Conservation (phyloP, 2,888 invertebrate genomes). For the Cantharis nigra region DNA sequence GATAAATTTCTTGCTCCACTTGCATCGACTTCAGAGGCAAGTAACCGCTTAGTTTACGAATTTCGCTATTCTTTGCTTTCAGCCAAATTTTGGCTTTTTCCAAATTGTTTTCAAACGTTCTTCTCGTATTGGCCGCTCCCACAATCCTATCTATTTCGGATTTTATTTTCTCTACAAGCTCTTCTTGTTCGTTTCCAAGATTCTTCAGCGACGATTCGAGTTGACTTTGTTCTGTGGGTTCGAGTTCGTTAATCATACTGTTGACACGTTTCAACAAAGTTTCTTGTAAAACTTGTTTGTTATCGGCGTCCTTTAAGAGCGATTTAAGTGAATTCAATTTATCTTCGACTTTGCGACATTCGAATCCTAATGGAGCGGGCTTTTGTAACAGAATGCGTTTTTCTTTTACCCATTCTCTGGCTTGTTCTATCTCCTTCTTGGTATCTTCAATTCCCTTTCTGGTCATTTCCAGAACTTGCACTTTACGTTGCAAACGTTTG, state of each 20-base stretch:
- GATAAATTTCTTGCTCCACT: conserved; percentile 80
- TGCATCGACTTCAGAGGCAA: conserved; percentile 79
- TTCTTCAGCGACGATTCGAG: conserved; percentile 74
- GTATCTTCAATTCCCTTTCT: conserved; percentile 83
- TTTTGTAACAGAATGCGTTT: conserved; percentile 70
- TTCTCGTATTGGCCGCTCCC: conserved; percentile 72
- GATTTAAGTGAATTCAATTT: conserved; percentile 73
- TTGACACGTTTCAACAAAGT: conserved; percentile 82
- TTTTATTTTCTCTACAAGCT: conserved; percentile 71
- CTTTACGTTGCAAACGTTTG: conserved; percentile 82
- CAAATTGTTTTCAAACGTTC: conserved; percentile 76
- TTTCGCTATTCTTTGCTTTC: conserved; percentile 73
- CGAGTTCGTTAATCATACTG: conserved; percentile 83
- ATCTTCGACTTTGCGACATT: conserved; percentile 77
- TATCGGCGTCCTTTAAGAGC: conserved; percentile 81
- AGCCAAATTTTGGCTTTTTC: conserved; percentile 83
- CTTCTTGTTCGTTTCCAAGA: conserved; percentile 75
- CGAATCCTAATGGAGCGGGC: conserved; percentile 73
- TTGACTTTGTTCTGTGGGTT: conserved; percentile 81
- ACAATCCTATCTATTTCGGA: conserved; percentile 74
- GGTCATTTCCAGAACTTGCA: conserved; percentile 81
- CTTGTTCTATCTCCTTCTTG: conserved; percentile 77
- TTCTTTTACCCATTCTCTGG: conserved; percentile 79
- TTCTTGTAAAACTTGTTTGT: conserved; percentile 80
- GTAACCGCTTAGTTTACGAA: conserved; percentile 75